Percentiles rank a stretch among this genome's conserved stretches.
Conservation (phyloP, 37 sponge, comb jelly and placozoan species). For the Cladorhizidae sp. region DNA sequence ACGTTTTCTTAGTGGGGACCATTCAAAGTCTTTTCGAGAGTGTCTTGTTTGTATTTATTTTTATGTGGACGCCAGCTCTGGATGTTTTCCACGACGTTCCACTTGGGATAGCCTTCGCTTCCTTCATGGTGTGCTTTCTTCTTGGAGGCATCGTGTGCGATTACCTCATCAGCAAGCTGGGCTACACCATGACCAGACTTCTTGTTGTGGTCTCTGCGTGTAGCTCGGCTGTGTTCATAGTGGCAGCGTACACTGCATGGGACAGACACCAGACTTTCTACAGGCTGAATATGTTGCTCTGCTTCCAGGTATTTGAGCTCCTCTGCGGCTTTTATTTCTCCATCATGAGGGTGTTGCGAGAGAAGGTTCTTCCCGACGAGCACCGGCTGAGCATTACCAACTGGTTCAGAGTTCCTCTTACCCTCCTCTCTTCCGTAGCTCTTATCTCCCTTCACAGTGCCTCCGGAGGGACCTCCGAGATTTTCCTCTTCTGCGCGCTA, state of each 20-base stretch:
- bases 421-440: conserved; percentile 59
- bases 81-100: conserved; percentile 55
- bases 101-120: conserved; percentile 78
- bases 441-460: conserved; percentile 61
- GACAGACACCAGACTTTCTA: conserved; percentile 26
- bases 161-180: conserved; percentile 46
- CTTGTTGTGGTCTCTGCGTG: conserved; percentile 15
- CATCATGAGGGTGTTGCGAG: conserved; percentile 62
- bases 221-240: conserved; percentile 16
- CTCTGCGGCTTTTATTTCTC: conserved; percentile 84
- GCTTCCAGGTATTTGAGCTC: conserved; percentile 66
- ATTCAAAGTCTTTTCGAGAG: conserved; percentile 82
- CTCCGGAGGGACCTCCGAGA: conserved; percentile 55
- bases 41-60: conserved; percentile 69
- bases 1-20: conserved; percentile 67
- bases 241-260: conserved; percentile 31
- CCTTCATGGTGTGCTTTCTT: conserved; percentile 80
- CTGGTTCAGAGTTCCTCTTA: conserved; percentile 85
- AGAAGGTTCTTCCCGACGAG: conserved; percentile 65
- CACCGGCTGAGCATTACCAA: conserved; percentile 61
- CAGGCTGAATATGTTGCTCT: conserved; percentile 54
- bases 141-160: conserved; percentile 67
- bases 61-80: conserved; percentile 82
- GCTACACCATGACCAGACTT: conserved; percentile 30
- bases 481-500: conserved; percentile 63